These are phyloP conservation scores for Sebastes kiyomatsui DNA, from an alignment of 2,797 vertebrate genomes.

Conservation along the genomic window DNA sequence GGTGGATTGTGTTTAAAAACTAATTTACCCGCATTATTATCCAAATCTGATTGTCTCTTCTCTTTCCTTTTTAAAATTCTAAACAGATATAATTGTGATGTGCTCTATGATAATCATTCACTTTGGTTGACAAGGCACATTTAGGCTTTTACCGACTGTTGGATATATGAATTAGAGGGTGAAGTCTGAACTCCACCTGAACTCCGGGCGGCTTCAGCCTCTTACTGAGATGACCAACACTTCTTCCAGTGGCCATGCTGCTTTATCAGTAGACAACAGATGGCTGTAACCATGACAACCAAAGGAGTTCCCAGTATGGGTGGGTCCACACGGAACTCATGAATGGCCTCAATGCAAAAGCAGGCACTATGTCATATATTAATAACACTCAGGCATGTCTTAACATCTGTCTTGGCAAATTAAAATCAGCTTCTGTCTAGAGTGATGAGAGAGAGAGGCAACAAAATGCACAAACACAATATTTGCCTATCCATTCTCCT, in stretches of 20 bases:
- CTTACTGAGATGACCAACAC: background rate
- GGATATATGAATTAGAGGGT: background rate
- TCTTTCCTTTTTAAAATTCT: no score
- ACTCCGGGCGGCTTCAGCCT: background rate
- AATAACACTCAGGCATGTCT: background rate
- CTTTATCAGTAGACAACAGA: slow-evolving; percentile 52
- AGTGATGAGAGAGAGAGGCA: no score
- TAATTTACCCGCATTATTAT: no score
- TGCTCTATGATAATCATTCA: no score
- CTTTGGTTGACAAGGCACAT: no score
- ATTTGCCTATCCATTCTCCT: no score
- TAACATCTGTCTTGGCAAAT: background rate
- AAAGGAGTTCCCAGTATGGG: background rate
- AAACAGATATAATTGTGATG: no score
- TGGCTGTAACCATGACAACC: background rate
- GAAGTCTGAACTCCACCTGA: background rate
- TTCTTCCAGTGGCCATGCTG: background rate
- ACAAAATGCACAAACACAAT: no score
- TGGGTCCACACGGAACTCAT: background rate
- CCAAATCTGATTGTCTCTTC: no score
- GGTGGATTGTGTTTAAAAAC: no score
- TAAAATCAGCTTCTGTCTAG: no score
- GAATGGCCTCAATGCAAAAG: background rate
- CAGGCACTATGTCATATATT: background rate
- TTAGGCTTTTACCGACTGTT: no score